These are phyloP conservation scores for Nibea albiflora DNA, from an alignment of 2,113 vertebrate species.

Conservation along the genomic window DNA sequence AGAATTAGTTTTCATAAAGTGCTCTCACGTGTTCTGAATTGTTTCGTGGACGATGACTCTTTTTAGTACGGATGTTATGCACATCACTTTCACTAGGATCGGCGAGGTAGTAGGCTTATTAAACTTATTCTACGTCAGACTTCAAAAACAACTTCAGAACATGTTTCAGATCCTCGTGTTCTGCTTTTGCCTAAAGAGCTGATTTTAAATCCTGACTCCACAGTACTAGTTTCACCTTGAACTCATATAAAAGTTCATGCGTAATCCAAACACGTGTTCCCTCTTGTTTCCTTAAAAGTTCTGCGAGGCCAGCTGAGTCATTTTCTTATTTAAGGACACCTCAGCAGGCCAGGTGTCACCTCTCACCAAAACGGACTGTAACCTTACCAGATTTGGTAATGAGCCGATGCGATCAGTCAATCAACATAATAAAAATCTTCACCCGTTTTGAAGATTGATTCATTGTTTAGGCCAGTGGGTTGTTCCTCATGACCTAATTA, in stretches of 20 bases:
- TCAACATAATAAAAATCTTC: background rate
- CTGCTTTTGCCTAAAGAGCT: background rate
- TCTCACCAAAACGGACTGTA: background rate
- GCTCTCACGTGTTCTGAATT: slow-evolving; percentile 21
- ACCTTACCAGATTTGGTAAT: background rate
- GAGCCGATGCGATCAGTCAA: background rate
- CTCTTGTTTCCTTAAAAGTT: background rate
- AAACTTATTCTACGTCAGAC: slow-evolving; percentile 20
- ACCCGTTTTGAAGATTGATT: background rate
- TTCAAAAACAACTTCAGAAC: slow-evolving; percentile 21
- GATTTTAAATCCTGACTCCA: slow-evolving; percentile 19
- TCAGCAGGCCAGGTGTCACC: slow-evolving; percentile 4
- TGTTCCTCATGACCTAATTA: background rate
- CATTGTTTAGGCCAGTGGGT: background rate
- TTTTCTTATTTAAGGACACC: slow-evolving; percentile 8
- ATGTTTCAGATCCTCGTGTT: slow-evolving; percentile 12
- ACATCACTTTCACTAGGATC: slow-evolving; percentile 22
- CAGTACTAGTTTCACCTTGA: slow-evolving; percentile 23
- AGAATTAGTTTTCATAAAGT: slow-evolving; percentile 24
- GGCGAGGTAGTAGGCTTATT: slow-evolving; percentile 25
- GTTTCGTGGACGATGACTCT: slow-evolving; percentile 49
- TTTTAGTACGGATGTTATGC: slow-evolving; percentile 26
- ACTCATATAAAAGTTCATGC: slow-evolving; percentile 24
- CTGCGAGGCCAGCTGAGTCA: background rate
- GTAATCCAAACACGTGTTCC: background rate